Conservation (phyloP, 2,888 invertebrate genomes). For the Elmis aenea region DNA sequence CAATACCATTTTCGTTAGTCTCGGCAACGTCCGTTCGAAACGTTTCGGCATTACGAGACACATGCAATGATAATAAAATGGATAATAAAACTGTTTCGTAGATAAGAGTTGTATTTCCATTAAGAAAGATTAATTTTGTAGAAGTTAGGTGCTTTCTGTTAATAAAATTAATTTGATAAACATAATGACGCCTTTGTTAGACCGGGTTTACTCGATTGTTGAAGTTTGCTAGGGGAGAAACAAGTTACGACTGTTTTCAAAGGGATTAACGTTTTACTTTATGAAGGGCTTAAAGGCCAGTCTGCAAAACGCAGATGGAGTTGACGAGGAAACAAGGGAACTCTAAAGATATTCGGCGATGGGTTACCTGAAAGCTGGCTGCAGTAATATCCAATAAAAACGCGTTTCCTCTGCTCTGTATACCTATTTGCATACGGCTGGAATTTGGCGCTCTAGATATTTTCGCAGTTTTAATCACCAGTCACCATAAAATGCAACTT, state of each 20-base stretch:
- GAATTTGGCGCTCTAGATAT: too few species aligned
- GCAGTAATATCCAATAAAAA: constrained; percentile 9
- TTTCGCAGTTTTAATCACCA: too few species aligned
- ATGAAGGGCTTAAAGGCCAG: constrained; percentile 30
- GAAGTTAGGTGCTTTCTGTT: constrained; percentile 23
- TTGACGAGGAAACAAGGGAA: constrained; percentile 20
- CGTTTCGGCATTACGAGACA: too few species aligned
- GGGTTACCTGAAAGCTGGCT: constrained; percentile 20
- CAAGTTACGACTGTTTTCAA: constrained; percentile 33
- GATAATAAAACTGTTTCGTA: constrained; percentile 20
- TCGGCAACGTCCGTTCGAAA: too few species aligned
- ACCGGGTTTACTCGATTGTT: constrained; percentile 18
- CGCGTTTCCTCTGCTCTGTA: constrained; percentile 23
- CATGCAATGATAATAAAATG: too few species aligned
- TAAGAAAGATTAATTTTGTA: constrained; percentile 21
- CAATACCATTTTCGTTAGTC: too few species aligned
- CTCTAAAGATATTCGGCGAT: constrained; percentile 24
- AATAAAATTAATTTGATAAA: constrained; percentile 21
- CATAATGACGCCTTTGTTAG: constrained; percentile 19
- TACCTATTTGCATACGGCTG: constrained; percentile 18
- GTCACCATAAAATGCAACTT: too few species aligned
- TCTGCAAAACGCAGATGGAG: constrained; percentile 22
- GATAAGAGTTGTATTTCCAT: constrained; percentile 19
- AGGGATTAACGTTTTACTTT: constrained; percentile 35
- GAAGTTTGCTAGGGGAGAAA: constrained; percentile 21